Evolutionary conservation across 2,797 vertebrate genomes (phyloP), one percentile per base, ranked within the genome.

Genomic region (Nannoperca obscura): DNA sequence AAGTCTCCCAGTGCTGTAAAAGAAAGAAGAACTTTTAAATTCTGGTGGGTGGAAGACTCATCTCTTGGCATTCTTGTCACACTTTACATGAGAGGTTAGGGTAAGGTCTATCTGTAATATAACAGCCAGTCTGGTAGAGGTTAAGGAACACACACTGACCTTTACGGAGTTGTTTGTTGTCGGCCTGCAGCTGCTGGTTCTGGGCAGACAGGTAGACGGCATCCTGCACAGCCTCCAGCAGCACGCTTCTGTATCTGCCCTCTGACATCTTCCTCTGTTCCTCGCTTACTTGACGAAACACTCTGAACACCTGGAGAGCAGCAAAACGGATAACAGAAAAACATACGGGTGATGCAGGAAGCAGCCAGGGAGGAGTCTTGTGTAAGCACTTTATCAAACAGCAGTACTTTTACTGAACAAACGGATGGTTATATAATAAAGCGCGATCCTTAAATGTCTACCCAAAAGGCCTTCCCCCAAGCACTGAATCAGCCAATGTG

Each of bases 141-240:
- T 73, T 62, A n/a, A 54, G 30, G 49, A 44, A 44, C 32, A 17
- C 0, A 11, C 11, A 10, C 80, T 74, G 22, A 88, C 93, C 88
- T 90, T 79, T 92, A n/a, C 65, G 61, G 7, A 96, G 94, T n/a
- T 82, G 64, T 62, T 91, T 93, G 57, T 94, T 96, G 71, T 95
- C 86, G 0, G 84, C 88, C 83, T 79, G 93, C 38, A 97, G 94
- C 70, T 92, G 92, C 91, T 95, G 96, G 87, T 95, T 97, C 85
- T 94, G 93, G 0, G 91, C 76, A 0, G 96, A 95, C 32, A 98
- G 91, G 68, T 93, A 81, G 47, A 92, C 75, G 0, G 94, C 88
- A 0, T 97, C 97, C 89, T 82, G 93, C 38, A 97, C 95, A 5
- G 95, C 81, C 54, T 95, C 94, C 67, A 95, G 92, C 75, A 97